Conservation (phyloP, 2,888 invertebrate species). For the Acanthosepion lycidas region DNA sequence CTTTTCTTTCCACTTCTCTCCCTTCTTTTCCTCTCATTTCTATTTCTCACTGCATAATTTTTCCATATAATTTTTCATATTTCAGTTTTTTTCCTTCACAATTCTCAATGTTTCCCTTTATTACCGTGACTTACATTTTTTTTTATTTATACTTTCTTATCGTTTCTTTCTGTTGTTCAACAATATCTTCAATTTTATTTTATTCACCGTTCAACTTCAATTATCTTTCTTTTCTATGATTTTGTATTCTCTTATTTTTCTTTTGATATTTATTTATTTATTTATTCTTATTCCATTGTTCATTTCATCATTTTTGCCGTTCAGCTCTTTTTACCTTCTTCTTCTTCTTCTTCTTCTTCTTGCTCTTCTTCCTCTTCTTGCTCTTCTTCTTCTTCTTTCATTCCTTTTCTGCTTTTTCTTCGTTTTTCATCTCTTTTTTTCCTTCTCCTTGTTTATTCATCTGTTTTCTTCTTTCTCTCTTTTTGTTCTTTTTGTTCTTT, state of each 20-base stretch:
- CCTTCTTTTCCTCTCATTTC: neutral
- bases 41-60: too few species aligned
- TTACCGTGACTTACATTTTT: too few species aligned
- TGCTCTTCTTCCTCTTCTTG: neutral
- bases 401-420: neutral
- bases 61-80: too few species aligned
- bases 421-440: neutral
- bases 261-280: neutral
- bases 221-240: too few species aligned
- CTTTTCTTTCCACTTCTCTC: neutral
- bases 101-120: neutral
- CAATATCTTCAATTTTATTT: too few species aligned
- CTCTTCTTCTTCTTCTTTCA: neutral
- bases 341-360: neutral
- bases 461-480: neutral
- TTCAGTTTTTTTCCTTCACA: neutral
- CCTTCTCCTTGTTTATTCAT: neutral
- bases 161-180: too few species aligned
- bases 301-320: neutral
- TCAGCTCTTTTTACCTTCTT: neutral
- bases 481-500: neutral
- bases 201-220: too few species aligned
- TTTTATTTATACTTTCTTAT: too few species aligned
- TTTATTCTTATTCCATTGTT: neutral
- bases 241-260: neutral